Evolutionary conservation across 2,888 invertebrate species (phyloP).

Genomic region (Merodon equestris): DNA sequence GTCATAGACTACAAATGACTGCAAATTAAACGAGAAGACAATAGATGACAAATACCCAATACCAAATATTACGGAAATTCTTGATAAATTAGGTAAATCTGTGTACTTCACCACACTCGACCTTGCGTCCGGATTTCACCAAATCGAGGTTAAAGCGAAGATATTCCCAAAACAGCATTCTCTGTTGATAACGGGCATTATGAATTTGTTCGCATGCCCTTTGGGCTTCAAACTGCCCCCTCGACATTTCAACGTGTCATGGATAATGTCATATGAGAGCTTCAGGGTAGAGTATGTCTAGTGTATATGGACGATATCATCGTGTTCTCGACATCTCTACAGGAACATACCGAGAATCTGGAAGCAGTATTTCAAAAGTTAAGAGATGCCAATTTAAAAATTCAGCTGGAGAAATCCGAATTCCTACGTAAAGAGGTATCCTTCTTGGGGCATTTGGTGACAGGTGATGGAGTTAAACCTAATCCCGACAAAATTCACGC

Average conservation of each 20-base stretch:
- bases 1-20: conserved; percentile 12
- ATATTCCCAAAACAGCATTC: conserved; percentile 4
- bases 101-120: conserved; percentile 1
- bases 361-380: not conserved
- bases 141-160: not conserved
- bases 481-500: not conserved
- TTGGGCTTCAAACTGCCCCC: too few species aligned
- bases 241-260: not conserved
- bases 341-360: conserved; percentile 22
- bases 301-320: conserved; percentile 13
- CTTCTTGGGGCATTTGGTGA: conserved; percentile 6
- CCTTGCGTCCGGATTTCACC: not conserved
- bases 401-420: not conserved
- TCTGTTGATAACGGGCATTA: not conserved
- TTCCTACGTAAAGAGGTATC: conserved; percentile 6
- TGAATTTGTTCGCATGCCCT: too few species aligned
- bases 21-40: conserved; percentile 5
- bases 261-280: not conserved
- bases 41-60: too few species aligned
- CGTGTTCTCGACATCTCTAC: conserved; percentile 21
- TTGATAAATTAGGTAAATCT: not conserved
- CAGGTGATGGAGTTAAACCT: not conserved
- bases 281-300: conserved; percentile 1
- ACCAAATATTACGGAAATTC: too few species aligned
- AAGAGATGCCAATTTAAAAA: not conserved